Base-by-base conservation (phyloP, 2,888 invertebrate species). In the Andrena hattorfiana region DNA sequence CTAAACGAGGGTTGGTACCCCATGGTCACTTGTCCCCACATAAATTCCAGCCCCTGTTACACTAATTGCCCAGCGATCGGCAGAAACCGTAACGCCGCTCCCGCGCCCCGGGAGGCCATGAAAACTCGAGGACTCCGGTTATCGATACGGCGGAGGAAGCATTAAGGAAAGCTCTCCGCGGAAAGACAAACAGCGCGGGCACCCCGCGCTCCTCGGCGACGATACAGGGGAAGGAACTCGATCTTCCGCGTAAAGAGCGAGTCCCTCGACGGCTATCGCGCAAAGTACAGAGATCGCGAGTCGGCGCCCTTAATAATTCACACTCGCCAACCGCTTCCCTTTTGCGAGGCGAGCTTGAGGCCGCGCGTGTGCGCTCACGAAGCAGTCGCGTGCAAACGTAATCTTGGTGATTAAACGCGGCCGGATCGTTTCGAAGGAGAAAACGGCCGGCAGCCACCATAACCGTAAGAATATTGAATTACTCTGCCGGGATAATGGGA, bases 41-140 rank as follows among this genome's bases (percentile, higher is more conserved):
- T 5, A 42, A 73, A 60, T 32, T 66, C 30, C 67, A 42, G 42
- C 42, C 42, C 42, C 42, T 42, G 56, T 76, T 76, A 63, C 32
- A 71, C 80, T 85, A 87, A 87, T 87, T 80, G 80, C 76, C 49
- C 49, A 20, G 63, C 66, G 70, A 83, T 76, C 64, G 51, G 59
- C 48, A 67, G 23, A 62, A 72, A 76, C 32, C 70, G 60, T 62
- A 70, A 63, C 13, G 20, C 62, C 3, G 20, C 10, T 32, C 26
- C 8, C 35, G 62, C 51, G 28, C 68, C 51, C 6, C 54, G 54
- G 20, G 32, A 42, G 70, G n/a, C n/a, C 16, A 35, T 16, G 32
- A 48, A 51, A 30, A 60, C n/a, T 30, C 8, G 30, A n/a, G 30
- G 30, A 4, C 7, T 30, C 60, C 30, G n/a, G 28, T 60, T n/a